Evolutionary conservation across 2,797 vertebrate genomes (phyloP).

Genomic region (Falco rusticolus): DNA sequence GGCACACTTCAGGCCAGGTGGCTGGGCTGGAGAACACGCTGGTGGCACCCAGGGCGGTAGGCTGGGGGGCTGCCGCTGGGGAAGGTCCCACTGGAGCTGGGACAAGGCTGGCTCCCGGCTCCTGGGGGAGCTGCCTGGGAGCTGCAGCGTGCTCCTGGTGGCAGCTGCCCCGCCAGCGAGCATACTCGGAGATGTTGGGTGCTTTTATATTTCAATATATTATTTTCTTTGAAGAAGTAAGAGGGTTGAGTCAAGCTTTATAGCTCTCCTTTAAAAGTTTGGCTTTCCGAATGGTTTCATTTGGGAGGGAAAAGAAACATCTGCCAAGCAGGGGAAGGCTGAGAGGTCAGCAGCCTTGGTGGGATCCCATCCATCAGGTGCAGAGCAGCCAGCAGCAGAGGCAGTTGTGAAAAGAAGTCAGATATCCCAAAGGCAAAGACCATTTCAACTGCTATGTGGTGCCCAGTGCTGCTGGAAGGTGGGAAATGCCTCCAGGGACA

Average conservation of each 20-base stretch:
- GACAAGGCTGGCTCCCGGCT: background rate
- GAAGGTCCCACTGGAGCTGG: background rate
- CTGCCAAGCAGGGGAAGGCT: background rate
- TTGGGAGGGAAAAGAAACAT: background rate
- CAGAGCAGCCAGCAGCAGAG: background rate
- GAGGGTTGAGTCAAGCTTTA: background rate
- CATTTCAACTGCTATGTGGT: background rate
- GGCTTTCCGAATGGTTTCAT: background rate
- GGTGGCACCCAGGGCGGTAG: no score
- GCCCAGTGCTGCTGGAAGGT: background rate
- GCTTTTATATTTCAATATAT: background rate
- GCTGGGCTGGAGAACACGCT: background rate
- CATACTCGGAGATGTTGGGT: background rate
- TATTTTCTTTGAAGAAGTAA: background rate
- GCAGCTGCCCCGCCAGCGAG: no score
- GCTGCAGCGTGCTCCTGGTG: background rate
- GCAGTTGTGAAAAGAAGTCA: background rate
- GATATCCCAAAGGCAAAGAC: background rate
- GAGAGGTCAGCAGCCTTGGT: background rate
- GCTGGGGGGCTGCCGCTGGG: background rate
- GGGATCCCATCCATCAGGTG: background rate
- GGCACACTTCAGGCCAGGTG: rapidly evolving
- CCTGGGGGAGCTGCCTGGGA: background rate
- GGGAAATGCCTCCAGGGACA: background rate
- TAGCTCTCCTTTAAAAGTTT: background rate